Evolutionary conservation across 2,797 vertebrate genomes (phyloP).

Genomic region (Stomatorhinus walkeri): DNA sequence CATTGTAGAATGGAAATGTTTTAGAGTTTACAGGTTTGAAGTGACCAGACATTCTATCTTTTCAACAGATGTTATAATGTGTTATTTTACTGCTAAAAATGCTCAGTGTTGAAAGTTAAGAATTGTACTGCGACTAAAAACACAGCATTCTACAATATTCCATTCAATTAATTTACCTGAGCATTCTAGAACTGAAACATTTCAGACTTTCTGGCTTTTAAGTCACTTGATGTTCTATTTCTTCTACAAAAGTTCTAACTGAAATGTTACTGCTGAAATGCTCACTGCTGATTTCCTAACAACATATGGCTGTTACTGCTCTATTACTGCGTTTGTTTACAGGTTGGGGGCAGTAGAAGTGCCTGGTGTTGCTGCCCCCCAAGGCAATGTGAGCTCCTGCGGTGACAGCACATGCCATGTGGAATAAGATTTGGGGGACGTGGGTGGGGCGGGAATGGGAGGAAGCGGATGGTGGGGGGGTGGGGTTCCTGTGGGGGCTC

Average conservation of each 20-base stretch:
- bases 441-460: conserved; percentile 3
- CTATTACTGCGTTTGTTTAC: background rate
- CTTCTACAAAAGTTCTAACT: background rate
- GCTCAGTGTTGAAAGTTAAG: background rate
- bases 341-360: background rate
- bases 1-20: background rate
- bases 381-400: conserved; percentile 52
- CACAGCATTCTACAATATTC: background rate
- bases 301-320: background rate
- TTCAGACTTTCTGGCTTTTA: background rate
- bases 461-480: background rate
- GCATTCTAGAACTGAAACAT: background rate
- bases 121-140: background rate
- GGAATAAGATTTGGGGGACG: conserved; percentile 45
- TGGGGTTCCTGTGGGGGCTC: background rate
- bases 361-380: background rate
- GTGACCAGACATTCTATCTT: background rate
- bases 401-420: conserved; percentile 60
- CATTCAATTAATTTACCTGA: background rate
- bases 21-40: background rate
- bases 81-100: background rate
- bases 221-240: background rate
- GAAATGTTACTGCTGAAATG: background rate
- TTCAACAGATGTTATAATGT: background rate
- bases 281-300: background rate